Evolutionary conservation across 2,888 invertebrate genomes (phyloP).

Genomic region (Drosophila rellima): DNA sequence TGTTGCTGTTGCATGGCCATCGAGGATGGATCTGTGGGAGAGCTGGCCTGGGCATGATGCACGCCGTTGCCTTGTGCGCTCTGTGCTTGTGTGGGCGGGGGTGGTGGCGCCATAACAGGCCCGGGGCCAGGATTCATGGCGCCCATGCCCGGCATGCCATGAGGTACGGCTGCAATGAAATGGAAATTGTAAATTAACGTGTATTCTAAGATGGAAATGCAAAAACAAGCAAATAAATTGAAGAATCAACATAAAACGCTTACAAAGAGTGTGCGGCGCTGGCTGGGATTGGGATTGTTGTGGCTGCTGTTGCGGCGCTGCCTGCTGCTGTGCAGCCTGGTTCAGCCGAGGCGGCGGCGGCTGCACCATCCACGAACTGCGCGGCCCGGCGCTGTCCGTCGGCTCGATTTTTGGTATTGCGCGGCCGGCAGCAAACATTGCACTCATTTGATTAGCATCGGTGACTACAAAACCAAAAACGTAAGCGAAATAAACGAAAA

Average conservation of each 20-base stretch:
- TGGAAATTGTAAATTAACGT: neutral
- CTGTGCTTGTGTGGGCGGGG: conserved; percentile 82
- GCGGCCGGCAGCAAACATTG: conserved; percentile 85
- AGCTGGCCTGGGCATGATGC: conserved; percentile 81
- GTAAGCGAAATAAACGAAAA: conserved; percentile 36
- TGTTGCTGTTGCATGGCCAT: conserved; percentile 79
- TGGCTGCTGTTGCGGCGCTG: conserved; percentile 64
- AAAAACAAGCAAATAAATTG: conserved; percentile 25
- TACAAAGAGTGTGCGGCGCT: conserved; percentile 84
- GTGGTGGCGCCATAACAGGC: conserved; percentile 84
- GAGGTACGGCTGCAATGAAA: conserved; percentile 82
- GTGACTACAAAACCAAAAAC: conserved; percentile 72
- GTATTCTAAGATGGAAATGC: neutral
- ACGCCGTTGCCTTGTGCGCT: conserved; percentile 81
- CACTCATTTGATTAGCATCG: conserved; percentile 85
- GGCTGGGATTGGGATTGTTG: conserved; percentile 68
- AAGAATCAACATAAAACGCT: conserved; percentile 67
- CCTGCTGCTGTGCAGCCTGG: conserved; percentile 63
- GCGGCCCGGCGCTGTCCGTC: conserved; percentile 80
- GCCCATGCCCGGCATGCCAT: conserved; percentile 84
- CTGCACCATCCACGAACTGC: conserved; percentile 84
- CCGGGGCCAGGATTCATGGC: conserved; percentile 83
- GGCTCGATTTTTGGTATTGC: conserved; percentile 86
- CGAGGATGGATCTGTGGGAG: conserved; percentile 80
- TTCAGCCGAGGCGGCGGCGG: conserved; percentile 84